A percentile compares a stretch with the other conserved stretches of the same genome.
Evolutionary conservation across 1,140 invertebrate species (phyloP).

Genomic region (Drosophila sulfurigaster): DNA sequence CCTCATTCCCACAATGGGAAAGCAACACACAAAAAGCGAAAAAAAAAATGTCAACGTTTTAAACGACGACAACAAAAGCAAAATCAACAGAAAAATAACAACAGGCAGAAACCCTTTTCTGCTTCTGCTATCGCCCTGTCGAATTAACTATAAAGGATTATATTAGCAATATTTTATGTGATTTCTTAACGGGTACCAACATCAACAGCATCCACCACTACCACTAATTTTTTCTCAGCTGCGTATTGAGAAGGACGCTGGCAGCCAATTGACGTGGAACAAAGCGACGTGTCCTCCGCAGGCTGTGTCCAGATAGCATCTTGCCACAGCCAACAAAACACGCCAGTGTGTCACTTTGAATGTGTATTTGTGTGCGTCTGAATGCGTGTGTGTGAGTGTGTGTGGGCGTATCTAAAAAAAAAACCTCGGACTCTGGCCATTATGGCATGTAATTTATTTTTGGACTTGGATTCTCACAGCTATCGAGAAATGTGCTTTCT

Average conservation of each 20-base stretch:
- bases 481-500: not conserved
- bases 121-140: slow-evolving; percentile 37
- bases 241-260: slow-evolving; percentile 1
- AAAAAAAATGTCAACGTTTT: slow-evolving; percentile 56
- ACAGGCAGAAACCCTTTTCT: slow-evolving; percentile 45
- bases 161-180: slow-evolving; percentile 63
- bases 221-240: slow-evolving; percentile 21
- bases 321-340: slow-evolving; percentile 46
- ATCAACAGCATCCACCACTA: slow-evolving; percentile 5
- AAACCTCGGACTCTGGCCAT: slow-evolving; percentile 33
- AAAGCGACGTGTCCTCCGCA: slow-evolving; percentile 37
- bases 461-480: slow-evolving; percentile 17
- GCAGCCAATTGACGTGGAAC: slow-evolving; percentile 51
- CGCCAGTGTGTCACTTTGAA: slow-evolving; percentile 41
- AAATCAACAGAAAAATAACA: slow-evolving; percentile 37
- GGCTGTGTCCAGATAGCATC: slow-evolving; percentile 39
- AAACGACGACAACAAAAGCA: slow-evolving; percentile 47
- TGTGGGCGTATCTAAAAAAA: slow-evolving; percentile 12
- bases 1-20: slow-evolving; percentile 17
- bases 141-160: slow-evolving; percentile 60
- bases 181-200: slow-evolving; percentile 44
- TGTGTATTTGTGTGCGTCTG: not conserved
- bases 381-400: slow-evolving; percentile 2
- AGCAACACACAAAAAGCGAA: slow-evolving; percentile 2
- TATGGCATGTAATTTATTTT: slow-evolving; percentile 54